These are phyloP conservation scores for Bettongia penicillata DNA, from an alignment of 2,113 vertebrate genomes.

Conservation along the genomic window DNA sequence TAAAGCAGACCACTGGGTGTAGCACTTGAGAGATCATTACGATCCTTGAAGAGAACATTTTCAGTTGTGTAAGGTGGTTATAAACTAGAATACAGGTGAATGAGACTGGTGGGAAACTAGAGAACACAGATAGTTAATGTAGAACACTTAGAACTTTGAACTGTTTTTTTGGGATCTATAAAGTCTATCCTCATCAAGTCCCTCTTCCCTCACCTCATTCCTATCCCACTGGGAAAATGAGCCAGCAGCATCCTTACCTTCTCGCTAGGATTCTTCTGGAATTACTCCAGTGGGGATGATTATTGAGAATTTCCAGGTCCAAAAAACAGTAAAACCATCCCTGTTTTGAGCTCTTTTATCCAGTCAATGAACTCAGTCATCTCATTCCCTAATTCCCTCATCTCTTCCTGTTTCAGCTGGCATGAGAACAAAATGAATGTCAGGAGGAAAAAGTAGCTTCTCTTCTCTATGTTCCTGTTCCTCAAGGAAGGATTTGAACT, in stretches of 20 bases:
- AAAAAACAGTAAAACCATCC: not conserved
- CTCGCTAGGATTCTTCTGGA: not conserved
- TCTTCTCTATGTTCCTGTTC: not conserved
- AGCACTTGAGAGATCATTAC: not conserved
- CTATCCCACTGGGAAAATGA: not conserved
- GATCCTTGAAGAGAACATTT: not conserved
- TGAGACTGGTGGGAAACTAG: not conserved
- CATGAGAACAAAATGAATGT: not conserved
- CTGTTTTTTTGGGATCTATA: not conserved
- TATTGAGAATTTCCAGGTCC: not conserved
- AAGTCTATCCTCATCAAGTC: not conserved
- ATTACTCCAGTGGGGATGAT: not conserved
- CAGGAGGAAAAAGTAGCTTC: not conserved
- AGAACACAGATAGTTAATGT: not conserved
- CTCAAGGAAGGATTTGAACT: not conserved
- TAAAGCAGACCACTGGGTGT: not conserved
- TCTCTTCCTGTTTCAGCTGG: not conserved
- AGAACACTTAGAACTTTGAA: not conserved
- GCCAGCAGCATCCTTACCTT: not conserved
- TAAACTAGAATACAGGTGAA: not conserved
- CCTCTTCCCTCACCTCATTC: not conserved
- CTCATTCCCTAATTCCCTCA: not conserved
- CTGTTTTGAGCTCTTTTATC: not conserved
- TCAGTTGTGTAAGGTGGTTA: not conserved
- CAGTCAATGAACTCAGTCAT: not conserved